Base-by-base conservation (phyloP, 2,797 vertebrate species). In the Eupleurogrammus muticus region DNA sequence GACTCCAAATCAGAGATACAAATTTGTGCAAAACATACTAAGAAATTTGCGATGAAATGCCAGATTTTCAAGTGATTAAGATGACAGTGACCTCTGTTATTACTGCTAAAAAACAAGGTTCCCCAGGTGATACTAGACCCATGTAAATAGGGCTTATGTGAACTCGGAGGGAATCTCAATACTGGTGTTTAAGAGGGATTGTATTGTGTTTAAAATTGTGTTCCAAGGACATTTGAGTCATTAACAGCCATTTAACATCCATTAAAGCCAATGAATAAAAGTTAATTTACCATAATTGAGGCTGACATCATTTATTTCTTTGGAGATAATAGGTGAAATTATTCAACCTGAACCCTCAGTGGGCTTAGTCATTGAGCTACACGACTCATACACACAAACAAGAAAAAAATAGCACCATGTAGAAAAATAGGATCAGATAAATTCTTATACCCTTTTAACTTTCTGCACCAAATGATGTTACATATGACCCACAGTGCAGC, bases 261-360 rank as follows among this genome's bases (percentile, higher is more conserved):
- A 73, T 70, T 51, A 54, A 14, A 51, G 38, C 17, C 58, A 40
- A 64, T 67, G 46, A 28, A 59, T 66, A 14, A 28, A 13, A 32
- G 19, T 10, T 13, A 9, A 23, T 63, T 70, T 47, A n/a, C 14
- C 16, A 46, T 59, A 48, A 69, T 24, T 46, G 23, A 67, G 24
- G 54, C 60, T 35, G 49, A 62, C 48, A 56, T 62, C 36, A 24
- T 21, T 38, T 61, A n/a, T 23, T 49, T 38, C 44, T 59, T 17
- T 16, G 12, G 8, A 67, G 35, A 21, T 53, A 75, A 65, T 20
- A 19, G n/a, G 8, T 36, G 47, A 62, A 47, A 51, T 58, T 42
- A 6, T 65, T 75, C 47, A 49, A 38, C 55, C 58, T 24, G 12
- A 56, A 44, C 40, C 17, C 36, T 44, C 23, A 23, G 14, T 32